Evolutionary conservation across 2,797 vertebrate species (phyloP), one percentile per base, ranked within the genome.

Genomic region (Pampus argenteus): DNA sequence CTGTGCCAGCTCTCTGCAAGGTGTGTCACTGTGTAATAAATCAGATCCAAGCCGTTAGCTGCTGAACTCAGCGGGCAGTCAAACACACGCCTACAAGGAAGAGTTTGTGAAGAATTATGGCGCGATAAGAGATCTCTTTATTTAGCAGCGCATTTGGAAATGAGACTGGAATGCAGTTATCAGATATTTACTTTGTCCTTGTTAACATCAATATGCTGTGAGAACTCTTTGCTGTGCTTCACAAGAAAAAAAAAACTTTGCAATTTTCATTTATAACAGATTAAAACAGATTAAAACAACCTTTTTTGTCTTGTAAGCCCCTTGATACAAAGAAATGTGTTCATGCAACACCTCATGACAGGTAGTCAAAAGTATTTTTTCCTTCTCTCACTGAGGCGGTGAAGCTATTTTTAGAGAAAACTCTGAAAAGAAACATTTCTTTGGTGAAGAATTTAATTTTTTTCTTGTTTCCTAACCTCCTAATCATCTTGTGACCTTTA

Each of bases 1-100:
- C 81, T 85, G 71, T 87, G 80, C 81, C 89, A 84, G 62, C 45
- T 82, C 54, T 28, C 13, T 40, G 62, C n/a, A 82, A 90, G 90
- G 89, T 76, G 90, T 86, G 90, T 84, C 82, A 15, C 45, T n/a
- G 4, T 20, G 66, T 71, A 73, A 88, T 89, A 91, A 88, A 91
- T 84, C 65, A 77, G 79, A 80, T 57, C 71, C 57, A 61, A 78
- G 78, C 66, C 31, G 52, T 82, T 84, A 52, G 79, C 78, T 61
- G 78, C 62, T 69, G 69, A 17, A 66, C 50, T 83, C 76, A 81
- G 78, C 23, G 34, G 55, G 68, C 86, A 78, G 69, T 82, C 76
- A 89, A 87, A 91, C 82, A 88, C 70, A 86, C 60, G 2, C 82
- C 82, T 65, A 86, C 70, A 70, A 73, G 64, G 83, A 89, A 85